These are phyloP conservation scores for Drosophila parthenogenetica DNA, from an alignment of 2,888 invertebrate species.

Conservation along the genomic window DNA sequence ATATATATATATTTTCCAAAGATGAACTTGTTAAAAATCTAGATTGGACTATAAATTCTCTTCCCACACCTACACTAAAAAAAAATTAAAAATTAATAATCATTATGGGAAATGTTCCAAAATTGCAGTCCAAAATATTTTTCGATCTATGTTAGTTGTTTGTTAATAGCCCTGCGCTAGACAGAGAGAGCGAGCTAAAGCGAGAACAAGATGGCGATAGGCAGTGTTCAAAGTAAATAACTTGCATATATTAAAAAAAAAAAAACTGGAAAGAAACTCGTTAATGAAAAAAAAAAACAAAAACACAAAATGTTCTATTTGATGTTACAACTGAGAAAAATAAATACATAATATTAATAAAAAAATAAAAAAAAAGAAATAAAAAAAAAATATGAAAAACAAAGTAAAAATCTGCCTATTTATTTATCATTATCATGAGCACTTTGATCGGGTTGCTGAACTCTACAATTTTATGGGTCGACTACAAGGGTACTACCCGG, in stretches of 20 bases:
- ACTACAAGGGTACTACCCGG: not conserved
- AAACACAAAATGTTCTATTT: slow-evolving; percentile 74
- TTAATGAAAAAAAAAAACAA: slow-evolving; percentile 22
- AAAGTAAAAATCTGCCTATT: slow-evolving; percentile 11
- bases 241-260: slow-evolving; percentile 34
- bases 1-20: slow-evolving; percentile 34
- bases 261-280: slow-evolving; percentile 25
- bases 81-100: slow-evolving; percentile 4
- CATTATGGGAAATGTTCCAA: slow-evolving; percentile 25
- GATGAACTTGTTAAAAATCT: slow-evolving; percentile 3
- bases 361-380: slow-evolving; percentile 35
- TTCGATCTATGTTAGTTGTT: slow-evolving; percentile 76
- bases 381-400: slow-evolving; percentile 33
- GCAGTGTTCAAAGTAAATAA: slow-evolving; percentile 34
- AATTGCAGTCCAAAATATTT: slow-evolving; percentile 65
- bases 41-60: too few relatives aligned
- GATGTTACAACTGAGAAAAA: slow-evolving; percentile 77
- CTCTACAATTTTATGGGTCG: slow-evolving; percentile 1
- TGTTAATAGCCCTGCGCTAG: slow-evolving; percentile 53
- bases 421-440: slow-evolving; percentile 18
- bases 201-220: slow-evolving; percentile 30
- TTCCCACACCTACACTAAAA: not conserved
- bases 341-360: slow-evolving; percentile 38
- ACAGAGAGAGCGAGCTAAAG: slow-evolving; percentile 5
- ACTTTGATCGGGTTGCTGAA: slow-evolving; percentile 23